Conservation (phyloP, 2,888 invertebrate species). For the Gymnoscelis rufifasciata region DNA sequence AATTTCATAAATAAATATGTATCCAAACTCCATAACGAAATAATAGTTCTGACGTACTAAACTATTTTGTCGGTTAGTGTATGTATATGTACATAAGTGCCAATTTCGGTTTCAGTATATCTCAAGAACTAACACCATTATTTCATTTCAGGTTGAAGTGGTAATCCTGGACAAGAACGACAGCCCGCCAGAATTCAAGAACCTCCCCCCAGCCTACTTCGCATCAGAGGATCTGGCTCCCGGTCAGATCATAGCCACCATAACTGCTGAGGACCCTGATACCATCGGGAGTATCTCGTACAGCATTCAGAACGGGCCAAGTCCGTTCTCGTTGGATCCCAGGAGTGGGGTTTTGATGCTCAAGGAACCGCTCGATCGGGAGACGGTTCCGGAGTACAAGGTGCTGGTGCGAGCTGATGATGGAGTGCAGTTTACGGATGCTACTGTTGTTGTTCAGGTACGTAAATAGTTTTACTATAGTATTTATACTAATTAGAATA, state of each 20-base stretch:
- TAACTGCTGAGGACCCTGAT: conserved; percentile 91
- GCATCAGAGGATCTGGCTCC: conserved; percentile 92
- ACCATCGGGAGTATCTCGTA: conserved; percentile 88
- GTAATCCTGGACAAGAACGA: conserved; percentile 95
- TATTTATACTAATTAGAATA: not conserved
- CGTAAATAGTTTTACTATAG: conserved; percentile 37
- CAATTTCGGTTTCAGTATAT: not conserved
- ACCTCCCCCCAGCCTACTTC: conserved; percentile 84
- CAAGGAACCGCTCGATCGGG: conserved; percentile 89
- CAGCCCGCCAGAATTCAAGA: conserved; percentile 93
- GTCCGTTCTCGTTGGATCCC: conserved; percentile 85
- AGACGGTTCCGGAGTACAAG: conserved; percentile 87
- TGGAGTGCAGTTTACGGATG: conserved; percentile 91
- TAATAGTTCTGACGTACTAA: too few species aligned
- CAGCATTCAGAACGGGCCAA: conserved; percentile 82
- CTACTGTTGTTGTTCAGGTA: conserved; percentile 88
- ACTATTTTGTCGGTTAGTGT: too few species aligned
- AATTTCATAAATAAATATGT: too few species aligned
- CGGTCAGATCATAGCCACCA: conserved; percentile 86
- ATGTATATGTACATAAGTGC: too few species aligned
- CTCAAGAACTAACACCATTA: not conserved
- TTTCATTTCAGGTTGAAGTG: conserved; percentile 86
- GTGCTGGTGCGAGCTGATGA: conserved; percentile 91
- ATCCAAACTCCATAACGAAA: too few species aligned
- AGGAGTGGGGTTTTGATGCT: conserved; percentile 85